Percentiles rank a stretch among this genome's conserved stretches.
Conservation (phyloP, 1,140 invertebrate species). For the Dinoponera quadriceps region DNA sequence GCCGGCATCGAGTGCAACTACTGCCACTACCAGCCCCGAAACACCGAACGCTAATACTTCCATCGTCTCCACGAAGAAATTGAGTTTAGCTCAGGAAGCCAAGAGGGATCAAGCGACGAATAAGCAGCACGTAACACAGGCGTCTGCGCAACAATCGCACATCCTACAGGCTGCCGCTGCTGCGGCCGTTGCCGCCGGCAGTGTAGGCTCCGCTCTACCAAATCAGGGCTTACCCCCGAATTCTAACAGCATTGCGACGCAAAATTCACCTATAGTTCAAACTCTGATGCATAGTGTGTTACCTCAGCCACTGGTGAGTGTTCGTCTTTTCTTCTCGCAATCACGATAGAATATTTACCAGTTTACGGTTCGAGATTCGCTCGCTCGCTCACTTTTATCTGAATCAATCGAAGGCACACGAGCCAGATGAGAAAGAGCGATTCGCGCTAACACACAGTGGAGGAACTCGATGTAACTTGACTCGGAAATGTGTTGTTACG, state of each 20-base stretch:
- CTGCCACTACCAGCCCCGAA: slow-evolving; percentile 80
- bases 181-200: slow-evolving; percentile 67
- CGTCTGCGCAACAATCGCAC: slow-evolving; percentile 68
- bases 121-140: slow-evolving; percentile 76
- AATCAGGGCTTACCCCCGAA: slow-evolving; percentile 80
- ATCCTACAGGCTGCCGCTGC: slow-evolving; percentile 72
- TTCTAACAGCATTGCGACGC: slow-evolving; percentile 81
- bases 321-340: background rate
- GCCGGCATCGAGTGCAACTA: slow-evolving; percentile 77
- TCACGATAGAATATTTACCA: background rate
- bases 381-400: too few species aligned
- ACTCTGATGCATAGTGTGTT: slow-evolving; percentile 84
- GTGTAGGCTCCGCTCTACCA: slow-evolving; percentile 69
- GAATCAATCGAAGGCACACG: background rate
- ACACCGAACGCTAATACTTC: slow-evolving; percentile 76
- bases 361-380: too few species aligned
- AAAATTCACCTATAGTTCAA: slow-evolving; percentile 82
- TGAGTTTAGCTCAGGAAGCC: slow-evolving; percentile 76
- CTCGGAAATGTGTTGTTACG: background rate
- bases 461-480: slow-evolving; percentile 8
- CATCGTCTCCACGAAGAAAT: slow-evolving; percentile 77
- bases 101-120: slow-evolving; percentile 78
- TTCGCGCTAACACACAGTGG: too few species aligned
- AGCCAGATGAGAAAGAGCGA: too few species aligned
- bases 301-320: slow-evolving; percentile 84